phyloP scores from a whole-genome alignment of 2,113 vertebrate genomes.

The Myxocyprinus asiaticus region DNA sequence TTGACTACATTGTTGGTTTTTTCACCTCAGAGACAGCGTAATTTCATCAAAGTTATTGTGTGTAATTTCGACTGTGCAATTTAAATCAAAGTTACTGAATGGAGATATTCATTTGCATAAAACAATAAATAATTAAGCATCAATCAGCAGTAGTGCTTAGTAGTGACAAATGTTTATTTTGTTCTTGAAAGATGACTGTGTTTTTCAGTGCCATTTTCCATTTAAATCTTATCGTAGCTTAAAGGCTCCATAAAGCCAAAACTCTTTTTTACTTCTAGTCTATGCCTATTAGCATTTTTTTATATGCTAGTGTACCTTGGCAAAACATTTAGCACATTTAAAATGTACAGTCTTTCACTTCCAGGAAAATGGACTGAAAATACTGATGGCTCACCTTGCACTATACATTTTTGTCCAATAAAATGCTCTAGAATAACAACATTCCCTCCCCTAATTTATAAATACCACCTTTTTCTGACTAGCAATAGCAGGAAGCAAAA shows the following conservation, averaged over 20 bases:
- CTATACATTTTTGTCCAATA: neutral
- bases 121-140: constrained; percentile 8
- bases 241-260: too few relatives aligned
- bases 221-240: neutral
- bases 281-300: too few relatives aligned
- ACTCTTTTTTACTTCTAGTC: too few relatives aligned
- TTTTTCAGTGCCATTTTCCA: neutral
- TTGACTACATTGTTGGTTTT: neutral
- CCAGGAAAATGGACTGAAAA: too few relatives aligned
- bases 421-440: neutral
- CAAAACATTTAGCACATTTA: too few relatives aligned
- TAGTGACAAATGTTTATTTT: neutral
- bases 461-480: too few relatives aligned
- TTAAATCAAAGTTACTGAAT: constrained; percentile 4
- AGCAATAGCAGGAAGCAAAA: neutral
- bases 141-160: neutral
- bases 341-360: too few relatives aligned
- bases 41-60: neutral
- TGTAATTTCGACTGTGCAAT: constrained; percentile 2
- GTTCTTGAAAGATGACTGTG: neutral
- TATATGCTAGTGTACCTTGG: too few relatives aligned
- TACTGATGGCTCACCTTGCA: too few relatives aligned
- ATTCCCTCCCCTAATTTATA: neutral
- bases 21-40: neutral
- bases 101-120: constrained; percentile 11